Evolutionary conservation across 1,140 invertebrate genomes (phyloP), one percentile per base, ranked within the genome.

Genomic region (Ridgeia piscesae): DNA sequence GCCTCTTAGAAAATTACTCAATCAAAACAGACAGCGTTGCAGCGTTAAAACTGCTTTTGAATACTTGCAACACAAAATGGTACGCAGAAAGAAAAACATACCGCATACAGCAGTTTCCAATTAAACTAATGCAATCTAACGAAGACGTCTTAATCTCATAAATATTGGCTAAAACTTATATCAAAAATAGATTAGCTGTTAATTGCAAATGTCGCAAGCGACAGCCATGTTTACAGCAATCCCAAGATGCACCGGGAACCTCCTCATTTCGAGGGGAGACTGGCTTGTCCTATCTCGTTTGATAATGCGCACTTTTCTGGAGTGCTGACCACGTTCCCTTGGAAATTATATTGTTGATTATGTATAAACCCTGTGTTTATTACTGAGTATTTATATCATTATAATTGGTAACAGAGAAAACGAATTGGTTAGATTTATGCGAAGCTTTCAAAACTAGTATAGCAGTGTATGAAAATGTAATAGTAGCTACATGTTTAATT

Each of bases 1-100:
- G 58, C 58, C 58, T 77, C 58, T 77, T 77, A 77, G 58, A 77
- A 77, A 77, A 77, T 77, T 77, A 77, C 58, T 77, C 58, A 77
- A 77, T 77, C 58, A 77, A 77, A 77, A 42, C 42, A 77, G 58
- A 77, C 58, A 8, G 58, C 6, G 58, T 77, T 77, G 48, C 58
- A 17, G 17, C 58, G 58, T 4, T 77, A 31, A 77, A 77, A 77
- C 58, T 17, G 58, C 58, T 9, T 4, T 77, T 77, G 58, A 77
- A 77, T 77, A 77, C 58, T 8, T 31, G 58, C 27, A 21, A 77
- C 58, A 77, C 27, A 31, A 17, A 27, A 77, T 77, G 27, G 11
- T 77, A 77, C 58, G 17, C 58, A 77, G 27, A 77, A 17, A 17
- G 14, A 77, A 31, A 77, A 77, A 77, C 58, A 77, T 77, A 77